These are phyloP conservation scores for Apantesis nais DNA, from an alignment of 2,888 invertebrate genomes.

Conservation along the genomic window DNA sequence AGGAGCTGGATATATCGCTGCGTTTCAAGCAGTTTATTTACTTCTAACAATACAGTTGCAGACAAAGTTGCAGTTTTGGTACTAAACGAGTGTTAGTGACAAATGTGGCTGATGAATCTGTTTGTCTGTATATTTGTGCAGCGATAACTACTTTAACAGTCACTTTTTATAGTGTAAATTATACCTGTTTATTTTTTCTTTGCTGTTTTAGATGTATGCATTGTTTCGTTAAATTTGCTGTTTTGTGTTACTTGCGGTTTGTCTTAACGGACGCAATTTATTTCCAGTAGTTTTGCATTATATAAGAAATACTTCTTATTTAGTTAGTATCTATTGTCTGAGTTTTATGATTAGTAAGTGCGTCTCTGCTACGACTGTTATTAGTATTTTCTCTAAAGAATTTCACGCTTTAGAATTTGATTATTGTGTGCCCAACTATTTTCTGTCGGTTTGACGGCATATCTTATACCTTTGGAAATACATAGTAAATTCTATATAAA, in stretches of 20 bases:
- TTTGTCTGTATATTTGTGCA: constrained; percentile 58
- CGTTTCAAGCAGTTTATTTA: constrained; percentile 66
- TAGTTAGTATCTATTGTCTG: constrained; percentile 43
- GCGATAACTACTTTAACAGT: constrained; percentile 62
- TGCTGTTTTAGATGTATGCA: constrained; percentile 35
- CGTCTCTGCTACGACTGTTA: constrained; percentile 25
- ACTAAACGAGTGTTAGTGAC: constrained; percentile 60
- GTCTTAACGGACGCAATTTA: constrained; percentile 31
- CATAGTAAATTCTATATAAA: constrained; percentile 18
- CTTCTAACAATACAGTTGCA: constrained; percentile 59
- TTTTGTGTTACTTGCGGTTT: constrained; percentile 37
- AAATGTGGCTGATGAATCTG: constrained; percentile 67
- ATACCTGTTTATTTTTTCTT: constrained; percentile 42
- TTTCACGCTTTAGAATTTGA: constrained; percentile 18
- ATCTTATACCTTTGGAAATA: constrained; percentile 18
- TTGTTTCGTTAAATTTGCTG: constrained; percentile 36
- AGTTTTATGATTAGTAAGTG: constrained; percentile 30
- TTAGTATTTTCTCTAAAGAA: constrained; percentile 35
- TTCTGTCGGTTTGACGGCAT: constrained; percentile 12
- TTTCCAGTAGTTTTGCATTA: constrained; percentile 36
- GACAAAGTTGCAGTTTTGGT: constrained; percentile 75
- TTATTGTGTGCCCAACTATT: constrained; percentile 31
- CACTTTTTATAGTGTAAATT: constrained; percentile 44
- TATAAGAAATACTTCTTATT: constrained; percentile 33
- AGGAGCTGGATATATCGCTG: constrained; percentile 67